Evolutionary conservation across 2,888 invertebrate species (phyloP).

Genomic region (Drosophila stalkeri): DNA sequence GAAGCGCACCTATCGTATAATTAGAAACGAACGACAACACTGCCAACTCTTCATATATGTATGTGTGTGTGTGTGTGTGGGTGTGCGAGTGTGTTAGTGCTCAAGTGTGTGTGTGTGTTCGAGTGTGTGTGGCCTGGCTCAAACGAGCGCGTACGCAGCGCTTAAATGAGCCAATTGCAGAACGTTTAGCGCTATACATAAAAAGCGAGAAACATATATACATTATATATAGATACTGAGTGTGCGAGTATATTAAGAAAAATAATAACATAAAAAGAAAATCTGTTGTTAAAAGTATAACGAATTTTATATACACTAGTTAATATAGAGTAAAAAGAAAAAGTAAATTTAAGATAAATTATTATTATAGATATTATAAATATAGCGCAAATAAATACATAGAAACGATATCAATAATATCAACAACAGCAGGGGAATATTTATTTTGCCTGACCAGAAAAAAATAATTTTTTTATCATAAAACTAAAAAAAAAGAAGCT

Average conservation of each 20-base stretch:
- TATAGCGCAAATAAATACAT: too few relatives aligned
- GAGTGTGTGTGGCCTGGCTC: constrained; percentile 18
- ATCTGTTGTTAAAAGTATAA: too few relatives aligned
- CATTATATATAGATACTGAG: not conserved
- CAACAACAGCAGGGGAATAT: too few relatives aligned
- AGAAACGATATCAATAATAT: too few relatives aligned
- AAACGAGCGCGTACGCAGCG: constrained; percentile 60
- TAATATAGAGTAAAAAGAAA: too few relatives aligned
- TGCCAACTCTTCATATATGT: constrained; percentile 2
- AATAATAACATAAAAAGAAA: constrained; percentile 29
- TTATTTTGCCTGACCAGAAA: too few relatives aligned
- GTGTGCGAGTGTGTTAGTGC: constrained; percentile 26
- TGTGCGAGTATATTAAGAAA: too few relatives aligned
- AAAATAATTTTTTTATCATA: too few relatives aligned
- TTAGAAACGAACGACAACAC: constrained; percentile 74
- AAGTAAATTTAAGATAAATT: too few relatives aligned
- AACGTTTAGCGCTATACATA: constrained; percentile 51
- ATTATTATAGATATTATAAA: too few relatives aligned
- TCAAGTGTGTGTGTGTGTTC: constrained; percentile 13
- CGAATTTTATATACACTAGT: too few relatives aligned
- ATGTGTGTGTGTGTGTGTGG: constrained; percentile 13
- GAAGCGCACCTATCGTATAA: constrained; percentile 80
- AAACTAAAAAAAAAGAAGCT: too few relatives aligned
- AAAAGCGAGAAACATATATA: constrained; percentile 41
- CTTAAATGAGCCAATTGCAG: constrained; percentile 75